Evolutionary conservation across 2,113 vertebrate species (phyloP), one percentile per base, ranked within the genome.

Genomic region (Oreochromis spilurus): DNA sequence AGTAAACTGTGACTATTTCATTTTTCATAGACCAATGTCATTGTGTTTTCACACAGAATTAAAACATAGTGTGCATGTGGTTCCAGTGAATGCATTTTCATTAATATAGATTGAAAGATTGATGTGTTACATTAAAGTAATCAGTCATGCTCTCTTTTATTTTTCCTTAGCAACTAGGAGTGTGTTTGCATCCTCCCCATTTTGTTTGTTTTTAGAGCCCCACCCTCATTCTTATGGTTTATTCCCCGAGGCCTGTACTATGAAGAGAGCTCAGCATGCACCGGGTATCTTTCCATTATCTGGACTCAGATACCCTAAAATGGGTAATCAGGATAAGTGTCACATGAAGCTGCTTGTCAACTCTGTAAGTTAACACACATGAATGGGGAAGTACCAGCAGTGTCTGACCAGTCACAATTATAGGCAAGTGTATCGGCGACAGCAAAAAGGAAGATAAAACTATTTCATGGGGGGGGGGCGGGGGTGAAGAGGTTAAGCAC

Each of bases 1-100:
- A 79, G 88, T 84, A 91, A 93, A 91, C 48, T 50, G 54, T 86
- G 89, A 93, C 82, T 34, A 3, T 16, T 77, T 48, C 6, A 31
- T 60, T 43, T 75, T 10, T 6, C 60, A 72, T 2, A 5, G 57
- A 43, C 55, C 26, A 77, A 38, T 72, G 70, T 45, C 36, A 24
- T 29, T 17, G 34, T 58, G n/a, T 12, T 50, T 36, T 50, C 34
- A 19, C 19, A 21, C 13, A 21, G 26, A 7, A 17, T 10, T n/a
- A 48, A 62, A 58, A 0, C 43, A 31, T 4, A 65, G n/a, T 50
- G 0, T 31, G 2, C 38, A 10, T 34, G 40, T 77, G 43, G 45
- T 31, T 31, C 0, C 7, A 34, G 10, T 77, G 26, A 34, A 29
- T 52, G 72, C 26, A 34, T 52, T 77, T 77, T 77, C 16, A 77